Evolutionary conservation across 2,113 vertebrate genomes (phyloP), one percentile per base, ranked within the genome.

Genomic region (Paedocypris sp.): DNA sequence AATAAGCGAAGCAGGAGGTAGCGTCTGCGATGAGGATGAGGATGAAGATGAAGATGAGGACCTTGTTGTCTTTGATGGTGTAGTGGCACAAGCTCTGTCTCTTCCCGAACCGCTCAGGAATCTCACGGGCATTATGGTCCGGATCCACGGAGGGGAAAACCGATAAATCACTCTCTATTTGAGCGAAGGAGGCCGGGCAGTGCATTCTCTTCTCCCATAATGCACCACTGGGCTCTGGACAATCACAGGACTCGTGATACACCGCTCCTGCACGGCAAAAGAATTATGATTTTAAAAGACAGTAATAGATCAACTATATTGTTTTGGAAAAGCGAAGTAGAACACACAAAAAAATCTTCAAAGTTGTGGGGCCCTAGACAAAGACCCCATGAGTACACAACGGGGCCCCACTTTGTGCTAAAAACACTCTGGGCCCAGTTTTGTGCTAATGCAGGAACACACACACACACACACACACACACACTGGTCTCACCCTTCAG

Each of bases 61-160:
- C 64, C 54, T 67, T 60, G 57, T 70, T 70, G 52, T 70, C 80
- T 83, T 93, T 96, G 67, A 99, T 67, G n/a, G 92, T 93, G 74
- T 98, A 99, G 76, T 99, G 94, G 61, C 95, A 99, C 54, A 99
- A 83, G 68, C 93, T 99, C 68, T 99, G 93, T 39, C 93, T 87
- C 69, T 93, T 88, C 20, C 92, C 92, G 68, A 97, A 99, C 54
- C 93, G 89, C 69, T 86, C 72, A 0, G 91, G 90, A 69, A 98
- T 89, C 84, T 99, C 93, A 64, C 71, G 48, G 22, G 90, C 82
- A 58, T 90, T 92, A 67, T 80, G 89, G 64, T 94, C 91, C 6
- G 86, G 90, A 71, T 99, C 89, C 1, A 99, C 80, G 7, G 11
- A 48, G 1, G 81, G 64, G 59, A 86, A 98, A 42, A 79, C 58